phyloP scores from a whole-genome alignment of 2,888 invertebrate species.

The Microdon myrmicae region DNA sequence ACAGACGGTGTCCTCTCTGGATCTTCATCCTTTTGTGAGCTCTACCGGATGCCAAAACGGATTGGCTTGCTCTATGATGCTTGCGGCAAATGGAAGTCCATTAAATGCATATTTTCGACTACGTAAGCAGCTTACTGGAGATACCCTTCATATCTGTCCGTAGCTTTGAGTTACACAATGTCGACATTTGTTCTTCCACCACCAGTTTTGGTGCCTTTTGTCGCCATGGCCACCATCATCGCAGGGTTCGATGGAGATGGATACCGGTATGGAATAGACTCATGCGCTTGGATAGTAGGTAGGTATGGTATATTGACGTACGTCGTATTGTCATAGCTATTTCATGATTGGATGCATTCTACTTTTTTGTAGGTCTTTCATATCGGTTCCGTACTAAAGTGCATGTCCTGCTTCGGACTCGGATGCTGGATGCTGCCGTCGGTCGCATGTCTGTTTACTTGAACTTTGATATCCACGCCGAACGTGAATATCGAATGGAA shows the following conservation, averaged over 20 bases:
- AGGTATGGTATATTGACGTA: conserved; percentile 42
- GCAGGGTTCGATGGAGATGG: not conserved
- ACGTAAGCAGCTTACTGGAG: no score
- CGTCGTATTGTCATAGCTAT: conserved; percentile 42
- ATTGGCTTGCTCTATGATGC: conserved; percentile 50
- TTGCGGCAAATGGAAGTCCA: conserved; percentile 52
- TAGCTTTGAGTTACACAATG: no score
- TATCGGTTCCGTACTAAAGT: conserved; percentile 15
- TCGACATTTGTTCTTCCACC: no score
- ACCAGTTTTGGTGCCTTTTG: conserved; percentile 42
- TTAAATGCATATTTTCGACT: conserved; percentile 49
- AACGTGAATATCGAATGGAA: conserved; percentile 43
- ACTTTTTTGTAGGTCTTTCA: conserved; percentile 42
- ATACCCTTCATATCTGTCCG: no score
- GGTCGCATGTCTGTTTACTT: conserved; percentile 1
- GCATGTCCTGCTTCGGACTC: conserved; percentile 11
- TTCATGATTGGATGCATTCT: conserved; percentile 51
- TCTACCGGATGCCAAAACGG: conserved; percentile 44
- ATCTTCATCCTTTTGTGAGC: conserved; percentile 13
- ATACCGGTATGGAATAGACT: no score
- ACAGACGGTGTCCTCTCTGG: not conserved
- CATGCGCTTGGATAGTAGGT: no score
- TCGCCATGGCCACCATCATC: conserved; percentile 14
- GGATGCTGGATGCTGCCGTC: no score
- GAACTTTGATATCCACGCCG: conserved; percentile 38